Conservation (phyloP, 1,140 invertebrate genomes). For the Anastatus disparis region DNA sequence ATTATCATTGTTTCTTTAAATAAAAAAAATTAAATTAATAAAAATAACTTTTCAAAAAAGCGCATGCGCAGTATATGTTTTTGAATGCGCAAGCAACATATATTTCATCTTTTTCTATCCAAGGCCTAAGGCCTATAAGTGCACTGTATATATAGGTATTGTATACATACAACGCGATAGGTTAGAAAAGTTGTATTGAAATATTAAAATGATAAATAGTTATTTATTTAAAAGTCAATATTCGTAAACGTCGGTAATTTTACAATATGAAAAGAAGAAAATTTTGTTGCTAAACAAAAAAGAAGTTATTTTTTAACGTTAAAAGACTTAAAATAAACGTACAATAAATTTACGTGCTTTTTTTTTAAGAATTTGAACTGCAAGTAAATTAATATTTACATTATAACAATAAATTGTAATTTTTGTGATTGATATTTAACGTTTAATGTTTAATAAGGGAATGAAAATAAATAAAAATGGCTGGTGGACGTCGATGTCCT, state of each 20-base stretch:
- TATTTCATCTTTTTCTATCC: too few relatives aligned
- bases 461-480: conserved; percentile 50
- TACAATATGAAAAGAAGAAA: conserved; percentile 23
- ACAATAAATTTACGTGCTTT: neutral
- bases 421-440: neutral
- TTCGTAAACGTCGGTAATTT: neutral
- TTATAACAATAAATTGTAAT: neutral
- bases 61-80: too few relatives aligned
- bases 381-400: neutral
- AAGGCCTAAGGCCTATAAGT: too few relatives aligned
- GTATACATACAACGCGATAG: too few relatives aligned
- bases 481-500: conserved; percentile 58
- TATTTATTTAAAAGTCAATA: conserved; percentile 6
- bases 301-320: neutral
- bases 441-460: conserved; percentile 11
- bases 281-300: neutral
- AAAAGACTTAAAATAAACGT: neutral
- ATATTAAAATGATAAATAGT: too few relatives aligned
- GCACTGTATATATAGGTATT: too few relatives aligned
- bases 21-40: too few relatives aligned
- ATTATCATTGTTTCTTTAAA: too few relatives aligned
- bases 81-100: too few relatives aligned
- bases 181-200: too few relatives aligned
- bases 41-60: too few relatives aligned
- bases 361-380: neutral